phyloP scores from a whole-genome alignment of 2,888 invertebrate species.

The Rapana venosa region DNA sequence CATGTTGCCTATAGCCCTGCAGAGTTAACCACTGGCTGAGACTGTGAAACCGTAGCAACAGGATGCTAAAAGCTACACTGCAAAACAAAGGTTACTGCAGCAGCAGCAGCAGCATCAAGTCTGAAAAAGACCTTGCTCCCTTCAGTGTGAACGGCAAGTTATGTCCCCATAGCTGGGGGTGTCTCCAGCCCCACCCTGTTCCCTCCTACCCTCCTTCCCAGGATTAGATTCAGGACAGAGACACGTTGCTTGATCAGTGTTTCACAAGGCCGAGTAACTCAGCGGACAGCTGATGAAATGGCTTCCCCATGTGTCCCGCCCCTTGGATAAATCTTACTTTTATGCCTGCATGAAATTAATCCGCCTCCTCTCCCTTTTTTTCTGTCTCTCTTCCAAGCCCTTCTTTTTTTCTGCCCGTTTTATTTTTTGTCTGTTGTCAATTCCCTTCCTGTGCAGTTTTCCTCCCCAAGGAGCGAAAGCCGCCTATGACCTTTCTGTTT shows the following conservation, averaged over 20 bases:
- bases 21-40: too few relatives aligned
- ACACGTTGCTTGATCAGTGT: conserved; percentile 42
- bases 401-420: background rate
- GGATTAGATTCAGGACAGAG: background rate
- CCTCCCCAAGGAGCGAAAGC: too few relatives aligned
- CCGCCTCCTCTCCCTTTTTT: conserved; percentile 5
- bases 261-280: conserved; percentile 41
- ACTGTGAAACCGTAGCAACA: too few relatives aligned
- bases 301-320: conserved; percentile 33
- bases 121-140: background rate
- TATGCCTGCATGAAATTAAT: conserved; percentile 46
- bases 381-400: background rate
- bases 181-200: background rate
- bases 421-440: background rate
- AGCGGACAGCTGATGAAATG: conserved; percentile 26
- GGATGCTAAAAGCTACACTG: too few relatives aligned
- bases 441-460: background rate
- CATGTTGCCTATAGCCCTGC: too few relatives aligned
- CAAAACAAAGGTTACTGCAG: too few relatives aligned
- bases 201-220: background rate
- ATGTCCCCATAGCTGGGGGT: background rate
- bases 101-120: too few relatives aligned
- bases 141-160: background rate
- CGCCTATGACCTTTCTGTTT: background rate
- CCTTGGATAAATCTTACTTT: conserved; percentile 44